Evolutionary conservation across 1,140 invertebrate species (phyloP).

Genomic region (Nomia melanderi): DNA sequence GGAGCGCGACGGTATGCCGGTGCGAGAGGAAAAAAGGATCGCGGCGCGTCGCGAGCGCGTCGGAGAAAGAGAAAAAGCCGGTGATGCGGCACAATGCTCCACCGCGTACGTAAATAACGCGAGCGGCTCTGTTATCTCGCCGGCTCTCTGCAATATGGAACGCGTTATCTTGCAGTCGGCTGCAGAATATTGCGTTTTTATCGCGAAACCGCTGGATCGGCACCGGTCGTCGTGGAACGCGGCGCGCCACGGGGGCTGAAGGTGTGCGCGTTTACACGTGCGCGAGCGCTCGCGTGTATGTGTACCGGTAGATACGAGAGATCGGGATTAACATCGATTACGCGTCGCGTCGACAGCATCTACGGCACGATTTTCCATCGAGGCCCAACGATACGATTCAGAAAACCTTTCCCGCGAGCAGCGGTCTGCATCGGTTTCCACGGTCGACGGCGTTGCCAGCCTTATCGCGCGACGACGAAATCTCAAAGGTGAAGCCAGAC

Average conservation of each 20-base stretch:
- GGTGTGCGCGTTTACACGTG: no score
- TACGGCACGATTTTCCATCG: slow-evolving; percentile 21
- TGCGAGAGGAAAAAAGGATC: not conserved
- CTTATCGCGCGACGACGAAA: not conserved
- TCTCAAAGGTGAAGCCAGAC: not conserved
- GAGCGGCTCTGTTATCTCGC: slow-evolving; percentile 54
- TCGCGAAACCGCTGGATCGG: slow-evolving; percentile 45
- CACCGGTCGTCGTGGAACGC: no score
- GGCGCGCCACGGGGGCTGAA: not conserved
- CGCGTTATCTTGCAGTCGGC: slow-evolving; percentile 58
- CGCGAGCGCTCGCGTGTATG: no score
- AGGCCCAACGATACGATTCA: slow-evolving; percentile 19
- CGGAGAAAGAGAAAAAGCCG: slow-evolving; percentile 36
- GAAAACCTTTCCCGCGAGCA: not conserved
- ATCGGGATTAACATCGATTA: slow-evolving; percentile 64
- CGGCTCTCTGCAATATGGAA: slow-evolving; percentile 57
- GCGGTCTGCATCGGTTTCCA: no score
- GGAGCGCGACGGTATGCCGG: not conserved
- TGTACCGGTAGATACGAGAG: slow-evolving; percentile 38
- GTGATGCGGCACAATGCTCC: slow-evolving; percentile 46
- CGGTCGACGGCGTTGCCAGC: no score
- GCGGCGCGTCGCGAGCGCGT: not conserved
- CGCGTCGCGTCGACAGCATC: slow-evolving; percentile 6
- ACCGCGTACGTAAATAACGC: slow-evolving; percentile 52
- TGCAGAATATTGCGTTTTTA: slow-evolving; percentile 63